Evolutionary conservation across 2,888 invertebrate genomes (phyloP), one percentile per base, ranked within the genome.

Genomic region (Cheilosia soror): DNA sequence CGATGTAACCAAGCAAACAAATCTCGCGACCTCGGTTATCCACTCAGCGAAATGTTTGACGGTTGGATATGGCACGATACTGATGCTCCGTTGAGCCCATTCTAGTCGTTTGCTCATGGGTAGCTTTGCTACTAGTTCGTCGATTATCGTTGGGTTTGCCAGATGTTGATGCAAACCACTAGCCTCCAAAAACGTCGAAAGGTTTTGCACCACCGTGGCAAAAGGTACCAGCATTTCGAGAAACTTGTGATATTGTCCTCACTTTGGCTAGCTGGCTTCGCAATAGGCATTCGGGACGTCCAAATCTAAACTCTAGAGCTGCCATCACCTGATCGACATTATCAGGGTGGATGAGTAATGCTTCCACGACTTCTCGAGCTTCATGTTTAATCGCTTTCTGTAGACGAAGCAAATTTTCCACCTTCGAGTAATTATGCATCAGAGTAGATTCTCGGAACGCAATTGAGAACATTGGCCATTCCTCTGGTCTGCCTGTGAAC

Each of bases 401-500:
- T 42, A 75, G n/a, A n/a, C 66, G 60, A 62, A 78, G 53, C 27
- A 78, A 7, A 51, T 80, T 80, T 44, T 80, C 60, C 3, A 66
- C 60, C 11, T 71, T 66, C 27, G 71, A 58, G 31, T n/a, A n/a
- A n/a, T n/a, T n/a, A n/a, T n/a, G n/a, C n/a, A n/a, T n/a, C n/a
- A n/a, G n/a, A n/a, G n/a, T n/a, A n/a, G n/a, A n/a, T n/a, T n/a
- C n/a, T n/a, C n/a, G n/a, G n/a, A n/a, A n/a, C n/a, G n/a, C n/a
- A n/a, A n/a, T n/a, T n/a, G n/a, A n/a, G n/a, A n/a, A n/a, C n/a
- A n/a, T n/a, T n/a, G n/a, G n/a, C n/a, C n/a, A 80, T 42, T 80
- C 72, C 68, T 73, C 57, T 13, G 78, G 53, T 25, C 78, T 51
- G 29, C 77, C 72, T 9, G 55, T 63, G 57, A 79, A 79, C 29